These are phyloP conservation scores for Botia kubotai DNA, from an alignment of 2,797 vertebrate genomes.

Conservation along the genomic window DNA sequence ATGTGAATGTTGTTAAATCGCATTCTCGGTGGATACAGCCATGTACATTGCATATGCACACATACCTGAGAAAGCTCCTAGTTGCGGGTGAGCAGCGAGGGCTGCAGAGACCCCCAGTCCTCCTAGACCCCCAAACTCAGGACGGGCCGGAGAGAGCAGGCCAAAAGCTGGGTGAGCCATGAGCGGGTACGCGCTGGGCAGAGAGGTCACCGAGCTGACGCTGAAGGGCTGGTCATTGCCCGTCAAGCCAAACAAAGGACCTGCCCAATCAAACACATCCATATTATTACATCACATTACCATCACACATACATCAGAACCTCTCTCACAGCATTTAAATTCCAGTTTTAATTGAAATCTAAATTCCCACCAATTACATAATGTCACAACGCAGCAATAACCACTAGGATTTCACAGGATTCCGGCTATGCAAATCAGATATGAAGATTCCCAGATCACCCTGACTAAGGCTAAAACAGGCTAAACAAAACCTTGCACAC, in stretches of 20 bases:
- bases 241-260: conserved; percentile 87
- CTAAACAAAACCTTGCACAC: conserved; percentile 12
- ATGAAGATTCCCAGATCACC: conserved; percentile 9
- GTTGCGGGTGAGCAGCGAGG: conserved; percentile 89
- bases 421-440: background rate
- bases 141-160: conserved; percentile 88
- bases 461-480: background rate
- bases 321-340: conserved; percentile 3
- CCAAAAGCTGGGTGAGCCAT: conserved; percentile 92
- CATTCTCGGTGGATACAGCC: background rate
- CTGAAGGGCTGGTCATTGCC: conserved; percentile 90
- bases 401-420: conserved; percentile 4
- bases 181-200: conserved; percentile 95
- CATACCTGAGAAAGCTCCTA: conserved; percentile 91
- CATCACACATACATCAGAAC: background rate
- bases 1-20: too few species aligned
- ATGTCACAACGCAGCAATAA: conserved; percentile 18
- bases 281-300: background rate
- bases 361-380: background rate
- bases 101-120: conserved; percentile 86
- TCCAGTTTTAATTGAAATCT: conserved; percentile 8
- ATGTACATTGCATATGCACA: conserved; percentile 10
- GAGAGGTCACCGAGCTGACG: conserved; percentile 89
- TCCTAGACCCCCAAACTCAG: conserved; percentile 93
- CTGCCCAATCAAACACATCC: conserved; percentile 65